Base-by-base conservation (phyloP, 1,140 invertebrate genomes). In the Anastrepha ludens region DNA sequence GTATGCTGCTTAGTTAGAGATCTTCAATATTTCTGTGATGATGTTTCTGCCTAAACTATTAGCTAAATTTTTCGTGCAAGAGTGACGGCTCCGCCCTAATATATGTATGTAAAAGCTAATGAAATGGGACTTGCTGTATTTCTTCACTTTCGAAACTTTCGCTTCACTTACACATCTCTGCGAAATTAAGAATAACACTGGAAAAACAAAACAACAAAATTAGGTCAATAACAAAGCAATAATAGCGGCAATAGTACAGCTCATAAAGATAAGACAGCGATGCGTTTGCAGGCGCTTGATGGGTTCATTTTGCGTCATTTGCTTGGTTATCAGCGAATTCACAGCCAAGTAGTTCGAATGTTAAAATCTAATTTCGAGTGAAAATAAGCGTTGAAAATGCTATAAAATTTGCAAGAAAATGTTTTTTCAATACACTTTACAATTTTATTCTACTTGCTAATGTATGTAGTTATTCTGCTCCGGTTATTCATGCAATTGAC, bases 161-260 rank as follows among this genome's bases (percentile, higher is more conserved):
- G 50, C 50, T 55, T 55, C 70, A 55, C 17, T 50, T 78, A 44
- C 15, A 50, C 44, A 78, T 47, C 41, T 17, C 60, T 9, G 3
- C 60, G 11, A 62, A 62, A n/a, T 62, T 5, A 13, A 17, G 15
- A 62, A 5, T 5, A 17, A 62, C 8, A 55, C 6, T 55, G 11
- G 50, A 55, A 55, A 62, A 62, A 62, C 8, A 62, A 8, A 62
- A 62, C 4, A 78, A 47, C 17, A 7, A 8, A 78, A 78, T 78
- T 78, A 39, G 70, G 70, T 78, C 70, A 78, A 78, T 78, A 78
- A 78, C 70, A 78, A 78, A 20, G 70, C 47, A 78, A 78, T 78
- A 78, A 8, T 29, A 78, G 47, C 29, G n/a, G 8, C 29, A 78
- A 55, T 50, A 78, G 47, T 50, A 78, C 47, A 62, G 70, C 70